Percentiles rank a stretch among this genome's conserved stretches.
Evolutionary conservation across 2,797 vertebrate genomes (phyloP).

Genomic region (Clarias fuscus): DNA sequence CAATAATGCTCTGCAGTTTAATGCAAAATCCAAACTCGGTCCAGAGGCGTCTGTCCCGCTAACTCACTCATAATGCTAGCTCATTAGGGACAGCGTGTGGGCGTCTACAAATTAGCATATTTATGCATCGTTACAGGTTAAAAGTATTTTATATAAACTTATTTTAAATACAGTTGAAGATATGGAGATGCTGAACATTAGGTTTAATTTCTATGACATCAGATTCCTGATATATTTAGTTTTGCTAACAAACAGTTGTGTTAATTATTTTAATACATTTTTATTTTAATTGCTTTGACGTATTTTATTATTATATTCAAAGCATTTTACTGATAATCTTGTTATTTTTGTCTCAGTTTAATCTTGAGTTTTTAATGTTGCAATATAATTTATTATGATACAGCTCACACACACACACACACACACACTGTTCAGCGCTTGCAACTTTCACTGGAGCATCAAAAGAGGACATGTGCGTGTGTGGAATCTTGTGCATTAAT

Average conservation of each 20-base stretch:
- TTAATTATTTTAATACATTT: background rate
- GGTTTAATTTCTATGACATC: too few relatives aligned
- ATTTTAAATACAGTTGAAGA: background rate
- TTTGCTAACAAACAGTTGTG: background rate
- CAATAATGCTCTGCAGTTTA: background rate
- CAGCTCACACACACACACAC: background rate
- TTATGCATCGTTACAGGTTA: background rate
- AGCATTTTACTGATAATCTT: too few relatives aligned
- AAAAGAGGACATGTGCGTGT: background rate
- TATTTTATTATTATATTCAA: background rate
- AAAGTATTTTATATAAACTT: background rate
- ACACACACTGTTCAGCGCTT: constrained; percentile 26
- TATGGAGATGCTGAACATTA: background rate
- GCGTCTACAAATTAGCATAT: background rate
- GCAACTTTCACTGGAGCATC: constrained; percentile 15
- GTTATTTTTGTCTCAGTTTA: too few relatives aligned
- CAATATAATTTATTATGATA: background rate
- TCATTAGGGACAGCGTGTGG: background rate
- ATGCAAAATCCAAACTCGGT: background rate
- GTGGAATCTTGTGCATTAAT: background rate
- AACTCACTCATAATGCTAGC: background rate
- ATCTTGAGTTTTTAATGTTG: too few relatives aligned
- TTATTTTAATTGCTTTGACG: background rate
- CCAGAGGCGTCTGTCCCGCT: background rate
- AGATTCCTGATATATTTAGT: too few relatives aligned